These are phyloP conservation scores for Anhinga anhinga DNA, from an alignment of 2,113 vertebrate species.

Conservation along the genomic window DNA sequence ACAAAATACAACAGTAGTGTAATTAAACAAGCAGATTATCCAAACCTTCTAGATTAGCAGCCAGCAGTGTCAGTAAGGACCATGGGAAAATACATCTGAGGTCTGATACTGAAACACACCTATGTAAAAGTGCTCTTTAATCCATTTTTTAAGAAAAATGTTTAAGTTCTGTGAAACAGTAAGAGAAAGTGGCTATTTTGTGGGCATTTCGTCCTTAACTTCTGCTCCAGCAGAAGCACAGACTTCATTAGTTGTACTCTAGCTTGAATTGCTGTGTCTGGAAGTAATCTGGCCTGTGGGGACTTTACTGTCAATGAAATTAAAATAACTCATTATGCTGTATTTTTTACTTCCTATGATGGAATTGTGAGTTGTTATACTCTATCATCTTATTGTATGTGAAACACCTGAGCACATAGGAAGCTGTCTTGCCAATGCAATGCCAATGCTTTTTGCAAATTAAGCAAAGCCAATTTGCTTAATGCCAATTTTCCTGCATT, in stretches of 20 bases:
- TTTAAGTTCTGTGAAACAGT: not conserved
- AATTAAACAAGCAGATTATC: not conserved
- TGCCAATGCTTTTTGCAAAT: no score
- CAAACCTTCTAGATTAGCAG: not conserved
- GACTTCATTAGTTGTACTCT: not conserved
- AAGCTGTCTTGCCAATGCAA: not conserved
- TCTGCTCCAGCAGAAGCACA: not conserved
- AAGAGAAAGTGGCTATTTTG: not conserved
- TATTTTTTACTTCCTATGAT: not conserved
- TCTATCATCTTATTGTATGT: not conserved
- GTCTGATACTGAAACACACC: not conserved
- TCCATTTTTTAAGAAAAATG: not conserved
- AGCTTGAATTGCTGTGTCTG: not conserved
- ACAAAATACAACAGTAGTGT: not conserved
- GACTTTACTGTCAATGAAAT: not conserved
- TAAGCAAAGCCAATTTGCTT: no score
- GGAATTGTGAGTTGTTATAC: not conserved
- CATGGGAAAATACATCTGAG: not conserved
- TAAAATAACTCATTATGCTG: not conserved
- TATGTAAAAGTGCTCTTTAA: not conserved
- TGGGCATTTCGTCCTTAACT: not conserved
- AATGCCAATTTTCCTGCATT: not conserved
- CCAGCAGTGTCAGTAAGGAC: not conserved
- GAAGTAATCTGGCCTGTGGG: not conserved
- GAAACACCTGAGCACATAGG: not conserved